Percentiles rank a stretch among this genome's conserved stretches.
phyloP scores from a whole-genome alignment of 2,113 vertebrate genomes.

The Ploceus nigricollis region DNA sequence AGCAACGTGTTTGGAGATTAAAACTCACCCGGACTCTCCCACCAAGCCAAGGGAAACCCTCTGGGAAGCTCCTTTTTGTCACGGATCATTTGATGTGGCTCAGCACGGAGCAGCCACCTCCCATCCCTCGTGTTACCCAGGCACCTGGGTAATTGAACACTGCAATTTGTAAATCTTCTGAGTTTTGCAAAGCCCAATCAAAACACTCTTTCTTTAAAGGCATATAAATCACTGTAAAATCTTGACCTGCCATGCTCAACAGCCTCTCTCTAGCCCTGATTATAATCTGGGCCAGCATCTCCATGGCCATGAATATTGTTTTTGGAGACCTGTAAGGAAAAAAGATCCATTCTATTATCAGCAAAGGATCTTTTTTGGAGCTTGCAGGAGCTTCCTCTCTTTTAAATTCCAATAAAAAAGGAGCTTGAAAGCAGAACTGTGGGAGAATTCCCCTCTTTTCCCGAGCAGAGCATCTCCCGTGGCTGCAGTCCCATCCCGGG shows the following conservation, averaged over 20 bases:
- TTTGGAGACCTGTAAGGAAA: background rate
- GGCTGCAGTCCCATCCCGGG: background rate
- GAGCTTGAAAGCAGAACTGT: background rate
- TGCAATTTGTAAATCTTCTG: background rate
- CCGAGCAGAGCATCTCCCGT: background rate
- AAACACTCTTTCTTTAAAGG: background rate
- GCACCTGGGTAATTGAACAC: background rate
- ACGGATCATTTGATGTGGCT: fast-evolving
- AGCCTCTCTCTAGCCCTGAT: background rate
- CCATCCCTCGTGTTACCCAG: background rate
- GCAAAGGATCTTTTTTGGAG: background rate
- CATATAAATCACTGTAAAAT: background rate
- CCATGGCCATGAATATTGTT: background rate
- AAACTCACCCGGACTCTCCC: background rate
- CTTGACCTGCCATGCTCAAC: too few species aligned
- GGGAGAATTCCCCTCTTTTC: background rate
- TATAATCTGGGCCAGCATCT: background rate
- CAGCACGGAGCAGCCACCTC: background rate
- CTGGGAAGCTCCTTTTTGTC: background rate
- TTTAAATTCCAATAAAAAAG: background rate
- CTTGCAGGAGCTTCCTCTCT: background rate
- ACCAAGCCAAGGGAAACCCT: background rate
- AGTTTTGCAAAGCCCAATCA: background rate
- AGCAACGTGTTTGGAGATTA: background rate
- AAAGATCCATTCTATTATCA: background rate